phyloP scores from a whole-genome alignment of 2,888 invertebrate species.

The Scaptomyza reducta region DNA sequence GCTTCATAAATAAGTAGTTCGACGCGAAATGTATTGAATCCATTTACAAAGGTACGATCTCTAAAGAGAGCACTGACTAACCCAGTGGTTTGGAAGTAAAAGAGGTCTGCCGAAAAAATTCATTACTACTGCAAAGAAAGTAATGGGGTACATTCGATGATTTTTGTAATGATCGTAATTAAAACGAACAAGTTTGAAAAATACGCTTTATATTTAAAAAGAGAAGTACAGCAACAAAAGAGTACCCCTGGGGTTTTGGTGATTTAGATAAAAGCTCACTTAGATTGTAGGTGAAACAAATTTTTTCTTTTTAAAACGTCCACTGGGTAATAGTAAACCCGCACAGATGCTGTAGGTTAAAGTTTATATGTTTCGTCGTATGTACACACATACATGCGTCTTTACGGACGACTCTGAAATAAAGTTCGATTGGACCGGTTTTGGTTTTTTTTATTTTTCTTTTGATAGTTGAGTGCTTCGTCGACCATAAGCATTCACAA shows the following conservation, averaged over 20 bases:
- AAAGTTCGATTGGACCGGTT: slow-evolving; percentile 42
- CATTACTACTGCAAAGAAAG: neutral
- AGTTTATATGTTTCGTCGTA: neutral
- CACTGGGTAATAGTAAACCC: slow-evolving; percentile 1
- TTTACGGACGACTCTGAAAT: slow-evolving; percentile 7
- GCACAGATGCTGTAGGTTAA: neutral
- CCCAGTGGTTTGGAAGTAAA: neutral
- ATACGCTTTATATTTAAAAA: neutral
- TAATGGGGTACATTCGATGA: neutral
- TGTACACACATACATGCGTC: neutral
- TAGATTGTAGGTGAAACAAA: neutral
- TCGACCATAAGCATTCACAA: slow-evolving; percentile 38
- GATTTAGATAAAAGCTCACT: neutral
- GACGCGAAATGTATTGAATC: slow-evolving; percentile 38
- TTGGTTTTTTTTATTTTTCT: slow-evolving; percentile 5
- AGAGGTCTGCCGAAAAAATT: neutral
- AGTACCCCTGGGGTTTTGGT: too few relatives aligned
- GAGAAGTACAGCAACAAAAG: neutral
- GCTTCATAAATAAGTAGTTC: slow-evolving; percentile 26
- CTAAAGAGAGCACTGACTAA: slow-evolving; percentile 23
- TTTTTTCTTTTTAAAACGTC: neutral
- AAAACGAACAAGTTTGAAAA: neutral
- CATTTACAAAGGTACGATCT: slow-evolving; percentile 10
- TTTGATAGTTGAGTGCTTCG: slow-evolving; percentile 34
- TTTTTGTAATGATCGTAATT: neutral